Percentiles rank a stretch among this genome's conserved stretches.
Evolutionary conservation across 2,113 vertebrate genomes (phyloP).

Genomic region (Archocentrus centrarchus): DNA sequence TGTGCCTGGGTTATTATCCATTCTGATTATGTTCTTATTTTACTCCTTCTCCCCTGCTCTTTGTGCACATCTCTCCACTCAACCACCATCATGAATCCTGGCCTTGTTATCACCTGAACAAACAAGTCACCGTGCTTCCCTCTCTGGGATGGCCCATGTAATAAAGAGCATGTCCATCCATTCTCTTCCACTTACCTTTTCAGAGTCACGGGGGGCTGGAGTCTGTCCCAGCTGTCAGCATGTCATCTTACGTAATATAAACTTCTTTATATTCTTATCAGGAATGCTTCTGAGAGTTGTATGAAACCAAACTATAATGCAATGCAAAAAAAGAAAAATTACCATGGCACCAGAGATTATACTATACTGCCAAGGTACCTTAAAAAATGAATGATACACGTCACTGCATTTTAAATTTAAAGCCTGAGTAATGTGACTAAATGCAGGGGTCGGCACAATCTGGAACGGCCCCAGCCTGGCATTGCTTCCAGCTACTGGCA

Average conservation of each 20-base stretch:
- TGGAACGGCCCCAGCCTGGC: background rate
- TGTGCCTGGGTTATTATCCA: no score
- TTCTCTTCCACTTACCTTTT: no score
- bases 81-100: background rate
- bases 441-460: background rate
- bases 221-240: no score
- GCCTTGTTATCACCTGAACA: background rate
- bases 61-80: background rate
- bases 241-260: background rate
- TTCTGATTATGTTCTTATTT: background rate
- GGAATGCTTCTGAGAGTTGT: background rate
- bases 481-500: no score
- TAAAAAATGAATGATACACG: background rate
- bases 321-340: background rate
- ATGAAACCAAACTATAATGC: background rate
- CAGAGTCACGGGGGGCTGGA: no score
- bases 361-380: background rate
- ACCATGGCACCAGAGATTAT: background rate
- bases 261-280: background rate
- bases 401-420: constrained; percentile 1
- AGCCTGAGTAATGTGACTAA: background rate
- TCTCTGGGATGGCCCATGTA: background rate
- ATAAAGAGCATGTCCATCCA: background rate
- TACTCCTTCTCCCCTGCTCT: background rate
- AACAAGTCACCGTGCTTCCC: background rate